Base-by-base conservation (phyloP, 1,140 invertebrate species). In the Cylas formicarius region DNA sequence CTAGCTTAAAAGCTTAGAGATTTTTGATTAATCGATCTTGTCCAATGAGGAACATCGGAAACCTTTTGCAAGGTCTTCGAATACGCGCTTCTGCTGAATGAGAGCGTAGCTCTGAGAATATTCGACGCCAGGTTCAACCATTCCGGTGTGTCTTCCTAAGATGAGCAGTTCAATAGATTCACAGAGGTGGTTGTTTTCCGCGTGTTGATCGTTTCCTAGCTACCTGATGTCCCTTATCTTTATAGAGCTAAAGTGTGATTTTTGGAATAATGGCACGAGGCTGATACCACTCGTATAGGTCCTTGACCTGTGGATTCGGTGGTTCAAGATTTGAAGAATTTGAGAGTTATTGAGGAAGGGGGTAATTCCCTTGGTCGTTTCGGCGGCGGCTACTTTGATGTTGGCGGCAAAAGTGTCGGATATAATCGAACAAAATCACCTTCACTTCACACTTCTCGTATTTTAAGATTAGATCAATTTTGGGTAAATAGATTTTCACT, bases 401-500 rank as follows among this genome's bases (percentile, higher is more conserved):
- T 82, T 93, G 32, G 90, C 76, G 0, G 90, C 93, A 64, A 88
- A 88, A 59, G 84, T 74, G 0, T 78, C 87, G 0, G 83, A 90
- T 62, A 71, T 91, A 58, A 86, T 93, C 20, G 81, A 79, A 52
- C 16, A 27, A 8, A 13, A 26, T 2, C 28, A 39, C 14, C n/a
- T 26, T n/a, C 35, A 22, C 13, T n/a, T n/a, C n/a, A n/a, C n/a
- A n/a, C n/a, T n/a, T n/a, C n/a, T n/a, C n/a, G n/a, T n/a, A n/a
- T n/a, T n/a, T n/a, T n/a, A n/a, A n/a, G n/a, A n/a, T n/a, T n/a
- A n/a, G n/a, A n/a, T n/a, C n/a, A n/a, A n/a, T n/a, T n/a, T n/a
- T n/a, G n/a, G n/a, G n/a, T n/a, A n/a, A n/a, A n/a, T n/a, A n/a
- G n/a, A n/a, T n/a, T n/a, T n/a, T n/a, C n/a, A n/a, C n/a, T n/a